Evolutionary conservation across 1,140 invertebrate species (phyloP).

Genomic region (Conus betulinus): DNA sequence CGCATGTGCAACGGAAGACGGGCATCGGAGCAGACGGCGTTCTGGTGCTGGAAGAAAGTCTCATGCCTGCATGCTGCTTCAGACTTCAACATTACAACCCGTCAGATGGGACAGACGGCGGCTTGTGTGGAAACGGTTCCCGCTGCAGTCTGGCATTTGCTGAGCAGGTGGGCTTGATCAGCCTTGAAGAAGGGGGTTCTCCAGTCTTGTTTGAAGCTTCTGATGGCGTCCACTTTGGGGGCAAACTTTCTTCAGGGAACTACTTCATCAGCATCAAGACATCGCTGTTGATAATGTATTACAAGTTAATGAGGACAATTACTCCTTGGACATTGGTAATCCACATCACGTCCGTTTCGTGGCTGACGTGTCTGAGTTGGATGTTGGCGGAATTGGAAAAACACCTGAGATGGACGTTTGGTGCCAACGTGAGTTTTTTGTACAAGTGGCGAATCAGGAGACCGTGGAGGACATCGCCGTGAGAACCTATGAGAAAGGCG

Average conservation of each 20-base stretch:
- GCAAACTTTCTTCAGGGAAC: not conserved
- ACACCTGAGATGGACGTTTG: conserved; percentile 34
- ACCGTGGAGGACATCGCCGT: not conserved
- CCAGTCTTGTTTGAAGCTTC: conserved; percentile 40
- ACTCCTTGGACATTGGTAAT: conserved; percentile 46
- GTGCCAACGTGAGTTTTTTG: conserved; percentile 53
- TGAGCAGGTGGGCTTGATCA: conserved; percentile 16
- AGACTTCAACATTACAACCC: conserved; percentile 46
- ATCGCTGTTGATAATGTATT: conserved; percentile 6
- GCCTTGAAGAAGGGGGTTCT: too few relatives aligned
- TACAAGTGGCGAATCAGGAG: not conserved
- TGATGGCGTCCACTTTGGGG: conserved; percentile 43
- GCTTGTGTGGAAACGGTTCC: conserved; percentile 53
- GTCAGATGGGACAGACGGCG: conserved; percentile 38
- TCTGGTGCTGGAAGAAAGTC: conserved; percentile 4
- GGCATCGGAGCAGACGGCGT: conserved; percentile 56
- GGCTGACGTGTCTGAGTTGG: not conserved
- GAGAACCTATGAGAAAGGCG: conserved; percentile 54
- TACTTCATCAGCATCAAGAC: conserved; percentile 41
- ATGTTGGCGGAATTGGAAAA: conserved; percentile 39
- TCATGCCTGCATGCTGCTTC: conserved; percentile 29
- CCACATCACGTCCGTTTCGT: conserved; percentile 52
- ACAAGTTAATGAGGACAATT: conserved; percentile 23
- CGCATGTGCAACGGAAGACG: conserved; percentile 43
- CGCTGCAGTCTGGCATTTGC: conserved; percentile 47